Evolutionary conservation across 92 coral and sea anemone genomes (phyloP).

Genomic region (Bergia sp.): DNA sequence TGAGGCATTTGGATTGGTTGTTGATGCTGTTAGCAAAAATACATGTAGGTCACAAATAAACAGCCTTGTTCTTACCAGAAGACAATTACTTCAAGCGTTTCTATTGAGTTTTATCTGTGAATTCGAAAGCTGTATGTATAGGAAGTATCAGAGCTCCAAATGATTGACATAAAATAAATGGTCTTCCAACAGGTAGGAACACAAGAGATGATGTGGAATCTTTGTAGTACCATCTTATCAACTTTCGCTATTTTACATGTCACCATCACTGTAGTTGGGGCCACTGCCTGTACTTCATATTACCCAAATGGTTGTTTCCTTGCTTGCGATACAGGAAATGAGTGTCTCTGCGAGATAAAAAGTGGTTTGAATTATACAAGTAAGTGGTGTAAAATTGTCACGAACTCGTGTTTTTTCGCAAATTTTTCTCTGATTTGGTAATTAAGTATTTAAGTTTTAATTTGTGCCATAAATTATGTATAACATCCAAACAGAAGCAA

Average conservation of each 20-base stretch:
- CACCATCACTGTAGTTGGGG: not conserved
- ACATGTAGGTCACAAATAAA: too few relatives aligned
- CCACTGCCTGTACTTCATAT: slow-evolving; percentile 23
- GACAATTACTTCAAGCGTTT: too few relatives aligned
- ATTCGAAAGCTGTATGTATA: too few relatives aligned
- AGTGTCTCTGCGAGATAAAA: slow-evolving; percentile 34
- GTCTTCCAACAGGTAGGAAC: not conserved
- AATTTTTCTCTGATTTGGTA: too few relatives aligned
- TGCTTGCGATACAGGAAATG: not conserved
- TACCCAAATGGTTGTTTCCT: not conserved
- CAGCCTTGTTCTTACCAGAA: too few relatives aligned
- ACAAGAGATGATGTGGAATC: not conserved
- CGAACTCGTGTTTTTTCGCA: not conserved
- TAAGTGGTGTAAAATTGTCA: not conserved
- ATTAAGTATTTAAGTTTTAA: not conserved
- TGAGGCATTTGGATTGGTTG: too few relatives aligned
- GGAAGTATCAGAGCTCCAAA: too few relatives aligned
- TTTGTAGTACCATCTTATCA: not conserved
- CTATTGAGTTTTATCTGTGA: too few relatives aligned
- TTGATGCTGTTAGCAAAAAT: too few relatives aligned
- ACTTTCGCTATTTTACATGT: not conserved
- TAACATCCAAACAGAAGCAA: too few relatives aligned
- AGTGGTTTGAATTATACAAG: slow-evolving; percentile 30
- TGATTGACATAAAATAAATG: too few relatives aligned
- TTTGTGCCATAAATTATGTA: too few relatives aligned